Base-by-base conservation (phyloP, 2,113 vertebrate species). In the Heteronetta atricapilla region DNA sequence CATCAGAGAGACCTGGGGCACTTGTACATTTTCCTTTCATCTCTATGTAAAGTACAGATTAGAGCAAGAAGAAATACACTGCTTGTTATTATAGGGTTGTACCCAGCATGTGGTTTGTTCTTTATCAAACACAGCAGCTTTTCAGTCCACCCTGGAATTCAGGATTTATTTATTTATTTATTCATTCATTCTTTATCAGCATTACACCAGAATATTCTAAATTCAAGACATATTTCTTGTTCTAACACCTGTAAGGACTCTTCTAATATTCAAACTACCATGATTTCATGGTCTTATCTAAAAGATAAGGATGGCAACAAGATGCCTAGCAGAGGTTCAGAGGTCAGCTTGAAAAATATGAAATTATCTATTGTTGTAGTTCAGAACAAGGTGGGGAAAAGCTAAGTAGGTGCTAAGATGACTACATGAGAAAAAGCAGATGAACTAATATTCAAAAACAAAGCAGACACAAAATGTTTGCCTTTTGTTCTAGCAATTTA, bases 271-370 rank as follows among this genome's bases (percentile, higher is more conserved):
- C 60, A 74, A 63, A 76, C 33, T 89, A 38, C 81, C 50, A 81
- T 69, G 48, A 93, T 92, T 85, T 90, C 79, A 79, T 91, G 64
- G 40, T 79, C 62, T 91, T 96, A 78, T 82, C 59, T 91, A 96
- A 78, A 90, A 92, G 48, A 72, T 68, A 79, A 94, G 36, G 11
- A 60, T 92, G 93, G 78, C 38, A 93, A 86, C 80, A 84, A 31
- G 13, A 77, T 7, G 18, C 14, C 88, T 97, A 58, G 42, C 68
- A 95, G 81, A 59, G 48, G 36, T 64, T 79, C 68, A 81, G 70
- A 94, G 94, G 88, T 92, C 88, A 96, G 69, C 66, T 38, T 34
- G 69, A 83, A 93, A 92, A 93, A 66, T 91, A 87, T 89, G 59
- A 90, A 94, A 96, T 95, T 53, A 73, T 26, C 50, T 90, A 4